Base-by-base conservation (phyloP, 2,113 vertebrate genomes). In the Vireo altiloquus region DNA sequence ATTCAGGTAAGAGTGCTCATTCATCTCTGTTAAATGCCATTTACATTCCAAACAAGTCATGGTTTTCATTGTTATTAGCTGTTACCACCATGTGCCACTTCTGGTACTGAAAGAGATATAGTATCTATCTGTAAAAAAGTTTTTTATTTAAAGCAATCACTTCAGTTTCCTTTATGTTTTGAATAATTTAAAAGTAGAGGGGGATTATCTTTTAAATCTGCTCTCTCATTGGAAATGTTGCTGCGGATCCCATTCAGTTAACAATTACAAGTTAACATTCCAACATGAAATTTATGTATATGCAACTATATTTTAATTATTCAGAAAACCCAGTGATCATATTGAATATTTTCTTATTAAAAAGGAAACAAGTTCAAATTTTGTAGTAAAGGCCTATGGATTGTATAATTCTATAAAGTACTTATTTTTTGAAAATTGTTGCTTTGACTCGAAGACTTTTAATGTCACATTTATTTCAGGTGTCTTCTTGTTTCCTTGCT, bases 1-100 rank as follows among this genome's bases (percentile, higher is more conserved):
- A 99, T 99, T 90, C 99, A 99, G 98, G 99, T 99, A 97, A 97
- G 97, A 92, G 75, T 95, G 81, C 24, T 91, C 28, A 33, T 30
- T 87, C 18, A 46, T 25, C 30, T 52, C 3, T 40, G 27, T 40
- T 44, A 66, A 80, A 37, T 64, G 11, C 17, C 3, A 3, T 56
- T 89, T 71, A 59, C 9, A 25, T 77, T 86, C 56, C 39, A 82
- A 83, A 47, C 42, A n/a, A 86, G 27, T n/a, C 9, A 30, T 44
- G 27, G 11, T 84, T 87, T 82, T 76, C 22, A 22, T 49, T 65
- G 20, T 60, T 77, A 39, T 6, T 57, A 54, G 21, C 11, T 68
- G 7, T 61, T 91, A 59, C 15, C 53, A 52, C 17, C 31, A 71
- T 40, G 5, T 80, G 49, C 65, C 40, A 64, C 11, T 14, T 42